Conservation (phyloP, 2,888 invertebrate genomes). For the Tholera decimalis region DNA sequence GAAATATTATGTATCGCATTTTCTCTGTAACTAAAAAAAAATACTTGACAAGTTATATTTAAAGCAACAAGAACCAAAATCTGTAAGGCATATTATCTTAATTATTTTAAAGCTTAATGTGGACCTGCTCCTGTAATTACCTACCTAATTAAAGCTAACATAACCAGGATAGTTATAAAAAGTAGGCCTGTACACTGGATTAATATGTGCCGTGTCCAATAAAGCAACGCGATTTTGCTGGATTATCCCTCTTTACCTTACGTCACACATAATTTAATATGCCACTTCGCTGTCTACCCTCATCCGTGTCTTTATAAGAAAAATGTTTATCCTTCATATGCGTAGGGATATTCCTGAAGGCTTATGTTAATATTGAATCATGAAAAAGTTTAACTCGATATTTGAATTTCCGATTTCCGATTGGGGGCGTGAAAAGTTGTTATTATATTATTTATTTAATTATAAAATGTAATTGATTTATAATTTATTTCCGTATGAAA, state of each 20-base stretch:
- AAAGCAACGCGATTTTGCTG: slow-evolving; percentile 81
- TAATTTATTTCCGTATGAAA: no score
- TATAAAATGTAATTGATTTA: no score
- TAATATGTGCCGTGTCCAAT: slow-evolving; percentile 77
- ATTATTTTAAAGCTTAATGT: slow-evolving; percentile 27
- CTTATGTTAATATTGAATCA: slow-evolving; percentile 35
- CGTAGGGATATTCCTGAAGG: slow-evolving; percentile 42
- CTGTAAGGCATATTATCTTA: slow-evolving; percentile 23
- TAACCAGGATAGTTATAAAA: slow-evolving; percentile 59
- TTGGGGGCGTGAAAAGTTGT: neutral
- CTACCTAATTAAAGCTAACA: slow-evolving; percentile 46
- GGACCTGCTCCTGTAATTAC: slow-evolving; percentile 32
- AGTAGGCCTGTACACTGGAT: slow-evolving; percentile 56
- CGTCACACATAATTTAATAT: slow-evolving; percentile 86
- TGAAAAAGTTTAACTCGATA: slow-evolving; percentile 9
- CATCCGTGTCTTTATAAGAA: slow-evolving; percentile 74
- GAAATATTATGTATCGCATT: no score
- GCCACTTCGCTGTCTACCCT: slow-evolving; percentile 86
- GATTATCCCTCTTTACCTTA: slow-evolving; percentile 88
- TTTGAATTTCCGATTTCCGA: slow-evolving; percentile 34
- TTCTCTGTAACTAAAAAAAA: neutral
- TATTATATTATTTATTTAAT: neutral
- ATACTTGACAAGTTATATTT: neutral
- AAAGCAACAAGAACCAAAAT: slow-evolving; percentile 17
- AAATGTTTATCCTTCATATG: slow-evolving; percentile 56